These are phyloP conservation scores for Heliconius aoede DNA, from an alignment of 2,888 invertebrate species.

Conservation along the genomic window DNA sequence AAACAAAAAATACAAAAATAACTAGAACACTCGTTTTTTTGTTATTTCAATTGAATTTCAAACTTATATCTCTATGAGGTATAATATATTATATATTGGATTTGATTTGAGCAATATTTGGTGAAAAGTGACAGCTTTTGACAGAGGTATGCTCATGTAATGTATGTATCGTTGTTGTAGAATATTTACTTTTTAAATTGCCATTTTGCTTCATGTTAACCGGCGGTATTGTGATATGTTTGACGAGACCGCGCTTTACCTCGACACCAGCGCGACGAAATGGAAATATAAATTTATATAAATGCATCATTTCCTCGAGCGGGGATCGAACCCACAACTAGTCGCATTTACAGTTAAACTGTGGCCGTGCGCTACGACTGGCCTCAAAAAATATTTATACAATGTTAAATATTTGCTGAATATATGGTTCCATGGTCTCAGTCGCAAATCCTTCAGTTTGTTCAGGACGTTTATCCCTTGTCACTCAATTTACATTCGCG, in stretches of 20 bases:
- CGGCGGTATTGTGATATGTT: not conserved
- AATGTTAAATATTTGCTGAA: not conserved
- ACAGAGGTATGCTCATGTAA: constrained; percentile 1
- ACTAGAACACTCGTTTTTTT: constrained; percentile 25
- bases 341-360: too few relatives aligned
- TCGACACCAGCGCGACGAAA: too few relatives aligned
- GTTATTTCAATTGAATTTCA: not conserved
- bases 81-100: not conserved
- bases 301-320: too few relatives aligned
- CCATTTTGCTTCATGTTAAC: not conserved
- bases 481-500: constrained; percentile 25
- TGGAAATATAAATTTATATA: too few relatives aligned
- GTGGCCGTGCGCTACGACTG: too few relatives aligned
- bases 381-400: not conserved
- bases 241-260: too few relatives aligned
- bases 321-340: too few relatives aligned
- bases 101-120: not conserved
- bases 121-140: constrained; percentile 12
- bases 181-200: constrained; percentile 6
- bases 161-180: constrained; percentile 2
- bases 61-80: not conserved
- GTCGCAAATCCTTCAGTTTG: constrained; percentile 27
- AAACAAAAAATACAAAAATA: constrained; percentile 46
- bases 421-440: constrained; percentile 1
- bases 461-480: constrained; percentile 35